phyloP scores from a whole-genome alignment of 2,113 vertebrate genomes.

The Menura novaehollandiae region DNA sequence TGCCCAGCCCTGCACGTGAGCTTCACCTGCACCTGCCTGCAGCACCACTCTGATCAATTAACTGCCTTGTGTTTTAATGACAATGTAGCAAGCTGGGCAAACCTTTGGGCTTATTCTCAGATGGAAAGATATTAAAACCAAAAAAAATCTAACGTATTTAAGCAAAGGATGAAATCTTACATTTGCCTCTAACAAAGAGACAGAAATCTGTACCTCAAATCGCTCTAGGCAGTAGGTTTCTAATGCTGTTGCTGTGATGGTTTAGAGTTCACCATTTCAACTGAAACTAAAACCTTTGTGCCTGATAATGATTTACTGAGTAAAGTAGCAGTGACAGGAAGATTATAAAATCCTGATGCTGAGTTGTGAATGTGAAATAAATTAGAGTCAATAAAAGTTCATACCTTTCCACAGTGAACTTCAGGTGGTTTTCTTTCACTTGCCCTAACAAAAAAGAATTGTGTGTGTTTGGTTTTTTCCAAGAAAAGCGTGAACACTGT shows the following conservation, averaged over 20 bases:
- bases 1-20: not conserved
- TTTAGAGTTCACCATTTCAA: conserved; percentile 29
- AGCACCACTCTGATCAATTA: not conserved
- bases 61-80: not conserved
- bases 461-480: not conserved
- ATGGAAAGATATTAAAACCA: conserved; percentile 45
- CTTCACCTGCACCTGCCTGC: not conserved
- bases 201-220: conserved; percentile 3
- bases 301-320: conserved; percentile 50
- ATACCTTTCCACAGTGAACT: not conserved
- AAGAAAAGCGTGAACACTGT: not conserved
- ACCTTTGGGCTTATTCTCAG: conserved; percentile 19
- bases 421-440: not conserved
- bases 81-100: not conserved
- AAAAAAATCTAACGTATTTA: conserved; percentile 42
- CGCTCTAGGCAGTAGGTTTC: conserved; percentile 20
- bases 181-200: conserved; percentile 30
- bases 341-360: conserved; percentile 3
- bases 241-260: conserved; percentile 36
- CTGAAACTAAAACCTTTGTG: conserved; percentile 65
- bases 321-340: conserved; percentile 29
- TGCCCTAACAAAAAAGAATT: not conserved
- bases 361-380: conserved; percentile 65
- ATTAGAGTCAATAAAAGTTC: conserved; percentile 62
- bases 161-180: not conserved